Evolutionary conservation across 2,888 invertebrate genomes (phyloP).

Genomic region (Coelopa pilipes): DNA sequence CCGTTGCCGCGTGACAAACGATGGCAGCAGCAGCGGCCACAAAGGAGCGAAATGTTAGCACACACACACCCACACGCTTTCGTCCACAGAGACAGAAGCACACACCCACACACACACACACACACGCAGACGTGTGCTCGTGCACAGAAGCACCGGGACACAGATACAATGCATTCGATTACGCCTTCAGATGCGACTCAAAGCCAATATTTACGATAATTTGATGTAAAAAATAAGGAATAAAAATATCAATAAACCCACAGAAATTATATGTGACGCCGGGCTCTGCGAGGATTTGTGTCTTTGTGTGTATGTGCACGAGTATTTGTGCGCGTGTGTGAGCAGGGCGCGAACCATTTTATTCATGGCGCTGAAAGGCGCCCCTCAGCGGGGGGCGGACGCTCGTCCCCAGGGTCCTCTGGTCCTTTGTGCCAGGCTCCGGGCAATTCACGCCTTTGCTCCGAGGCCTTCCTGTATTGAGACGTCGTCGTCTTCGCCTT

Average conservation of each 20-base stretch:
- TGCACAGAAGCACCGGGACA: neutral
- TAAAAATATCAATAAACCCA: constrained; percentile 24
- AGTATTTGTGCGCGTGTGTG: neutral
- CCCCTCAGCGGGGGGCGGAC: constrained; percentile 6
- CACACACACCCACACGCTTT: neutral
- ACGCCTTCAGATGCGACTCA: constrained; percentile 16
- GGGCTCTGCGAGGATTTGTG: neutral
- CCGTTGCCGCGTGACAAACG: too few species aligned
- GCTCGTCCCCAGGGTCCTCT: neutral
- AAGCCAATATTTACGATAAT: constrained; percentile 27
- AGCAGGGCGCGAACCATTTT: neutral
- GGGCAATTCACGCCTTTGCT: constrained; percentile 26
- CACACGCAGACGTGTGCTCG: neutral
- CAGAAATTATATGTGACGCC: constrained; percentile 1
- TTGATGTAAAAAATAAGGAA: constrained; percentile 10
- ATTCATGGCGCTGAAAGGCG: constrained; percentile 19
- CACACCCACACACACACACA: neutral
- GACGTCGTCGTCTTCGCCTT: constrained; percentile 9
- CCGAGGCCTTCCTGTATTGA: neutral
- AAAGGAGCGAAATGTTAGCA: neutral
- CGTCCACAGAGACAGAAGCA: too few species aligned
- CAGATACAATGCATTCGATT: constrained; percentile 18
- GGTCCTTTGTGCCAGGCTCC: neutral
- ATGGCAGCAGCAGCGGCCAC: too few species aligned
- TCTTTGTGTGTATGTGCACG: neutral